Evolutionary conservation across 2,888 invertebrate genomes (phyloP), one percentile per base, ranked within the genome.

Genomic region (Unio pictorum): DNA sequence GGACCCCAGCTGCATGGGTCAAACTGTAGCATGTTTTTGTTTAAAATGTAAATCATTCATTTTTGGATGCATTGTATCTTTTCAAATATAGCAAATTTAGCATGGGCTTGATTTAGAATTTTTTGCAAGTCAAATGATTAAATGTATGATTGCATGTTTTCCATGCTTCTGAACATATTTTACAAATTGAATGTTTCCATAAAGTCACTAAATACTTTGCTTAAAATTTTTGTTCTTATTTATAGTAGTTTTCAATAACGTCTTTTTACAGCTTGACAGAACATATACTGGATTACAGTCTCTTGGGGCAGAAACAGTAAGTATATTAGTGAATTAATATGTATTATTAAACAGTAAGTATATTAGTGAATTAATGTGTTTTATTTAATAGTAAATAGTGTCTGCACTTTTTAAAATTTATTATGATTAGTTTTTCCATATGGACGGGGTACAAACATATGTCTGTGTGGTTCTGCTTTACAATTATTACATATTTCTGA

Each of bases 251-350:
- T 45, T 45, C 45, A 45, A 15, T 60, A 45, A 11, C 15, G 61
- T 56, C 61, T 70, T 74, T 34, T 92, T 96, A 80, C 94, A 95
- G 86, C 91, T 97, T 75, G 96, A 97, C 89, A 92, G 94, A 76
- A 94, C 94, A 54, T 94, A 94, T 85, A 95, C 95, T 1, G 96
- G 96, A 3, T 89, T 95, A 71, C 96, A 96, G 91, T 95, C 95
- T 0, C 91, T 95, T 81, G 95, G 96, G 60, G 93, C 94, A 18
- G 96, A 96, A 91, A 96, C 95, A 20, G 88, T 88, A 72, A 83
- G 84, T 79, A 30, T 54, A 23, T 61, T 15, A 11, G 45, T 45
- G 45, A 45, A 45, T 45, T 45, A 45, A 3, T 45, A 3, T 15
- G 15, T 45, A 15, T 45, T 15, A 3, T 11, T 3, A 45, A 34